A percentile compares a stretch with the other conserved stretches of the same genome.
Evolutionary conservation across 2,113 vertebrate genomes (phyloP).

Genomic region (Hepsetus odoe): DNA sequence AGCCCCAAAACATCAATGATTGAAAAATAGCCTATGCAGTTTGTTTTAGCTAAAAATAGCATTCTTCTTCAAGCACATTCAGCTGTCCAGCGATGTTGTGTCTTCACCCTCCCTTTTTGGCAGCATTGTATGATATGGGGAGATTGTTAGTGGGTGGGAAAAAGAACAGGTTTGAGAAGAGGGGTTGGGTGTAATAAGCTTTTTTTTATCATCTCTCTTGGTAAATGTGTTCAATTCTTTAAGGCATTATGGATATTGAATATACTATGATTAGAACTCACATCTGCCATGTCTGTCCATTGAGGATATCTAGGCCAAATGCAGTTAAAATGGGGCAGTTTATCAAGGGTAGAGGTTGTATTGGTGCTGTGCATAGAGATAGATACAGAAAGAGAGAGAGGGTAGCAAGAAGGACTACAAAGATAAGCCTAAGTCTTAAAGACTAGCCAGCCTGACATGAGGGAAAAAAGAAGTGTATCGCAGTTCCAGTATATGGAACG

Average conservation of each 20-base stretch:
- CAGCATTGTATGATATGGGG: too few relatives aligned
- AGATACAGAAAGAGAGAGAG: constrained; percentile 14
- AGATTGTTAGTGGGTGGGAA: too few relatives aligned
- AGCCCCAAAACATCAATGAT: too few relatives aligned
- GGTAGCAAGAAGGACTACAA: constrained; percentile 51
- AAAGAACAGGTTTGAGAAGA: too few relatives aligned
- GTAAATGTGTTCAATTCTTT: constrained; percentile 1
- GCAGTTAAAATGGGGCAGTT: constrained; percentile 59
- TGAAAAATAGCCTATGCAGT: too few relatives aligned
- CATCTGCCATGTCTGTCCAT: constrained; percentile 52
- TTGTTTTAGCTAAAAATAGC: too few relatives aligned
- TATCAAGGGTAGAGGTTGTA: constrained; percentile 63
- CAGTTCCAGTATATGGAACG: constrained; percentile 27
- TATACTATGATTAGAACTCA: constrained; percentile 9
- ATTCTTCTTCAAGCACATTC: too few relatives aligned
- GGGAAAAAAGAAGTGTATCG: constrained; percentile 4
- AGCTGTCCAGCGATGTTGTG: too few relatives aligned
- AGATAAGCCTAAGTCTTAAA: constrained; percentile 64
- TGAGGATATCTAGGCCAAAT: constrained; percentile 58
- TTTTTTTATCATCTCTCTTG: too few relatives aligned
- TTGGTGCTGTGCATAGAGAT: constrained; percentile 43
- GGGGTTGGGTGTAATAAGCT: too few relatives aligned
- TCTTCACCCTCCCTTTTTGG: too few relatives aligned
- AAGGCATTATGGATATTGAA: constrained; percentile 36
- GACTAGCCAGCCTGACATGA: constrained; percentile 49